phyloP scores from a whole-genome alignment of 2,888 invertebrate genomes.

The Drosophila barbarae region DNA sequence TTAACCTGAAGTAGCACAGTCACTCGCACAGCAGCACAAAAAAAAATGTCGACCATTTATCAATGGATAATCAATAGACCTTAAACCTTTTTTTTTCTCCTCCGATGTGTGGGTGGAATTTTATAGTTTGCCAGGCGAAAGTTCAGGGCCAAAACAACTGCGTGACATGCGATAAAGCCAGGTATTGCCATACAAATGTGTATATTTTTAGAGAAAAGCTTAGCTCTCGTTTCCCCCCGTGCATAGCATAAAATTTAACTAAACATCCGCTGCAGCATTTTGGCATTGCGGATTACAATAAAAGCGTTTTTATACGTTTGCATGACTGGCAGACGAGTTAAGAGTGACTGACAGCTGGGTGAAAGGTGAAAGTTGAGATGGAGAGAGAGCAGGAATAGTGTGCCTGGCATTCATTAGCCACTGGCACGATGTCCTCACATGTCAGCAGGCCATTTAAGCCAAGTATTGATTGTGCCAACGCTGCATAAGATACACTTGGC shows the following conservation, averaged over 20 bases:
- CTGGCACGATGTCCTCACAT: conserved; percentile 57
- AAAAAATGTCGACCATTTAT: conserved; percentile 62
- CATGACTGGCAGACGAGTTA: conserved; percentile 41
- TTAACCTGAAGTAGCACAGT: conserved; percentile 48
- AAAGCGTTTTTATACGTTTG: conserved; percentile 67
- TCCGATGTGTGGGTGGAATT: conserved; percentile 33
- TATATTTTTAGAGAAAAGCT: conserved; percentile 1
- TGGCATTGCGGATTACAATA: conserved; percentile 69
- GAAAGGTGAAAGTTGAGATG: not conserved
- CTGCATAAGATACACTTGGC: not conserved
- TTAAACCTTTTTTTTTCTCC: conserved; percentile 44
- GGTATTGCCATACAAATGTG: conserved; percentile 33
- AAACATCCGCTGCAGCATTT: conserved; percentile 65
- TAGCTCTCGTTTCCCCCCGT: not conserved
- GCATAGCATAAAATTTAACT: conserved; percentile 35
- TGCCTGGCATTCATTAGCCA: conserved; percentile 61
- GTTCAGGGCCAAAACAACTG: conserved; percentile 48
- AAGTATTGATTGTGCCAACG: conserved; percentile 54
- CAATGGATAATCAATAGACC: conserved; percentile 68
- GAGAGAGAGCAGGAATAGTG: conserved; percentile 1
- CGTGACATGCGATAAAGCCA: conserved; percentile 67
- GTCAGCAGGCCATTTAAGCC: conserved; percentile 60
- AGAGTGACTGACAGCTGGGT: conserved; percentile 16
- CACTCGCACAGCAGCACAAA: conserved; percentile 23
- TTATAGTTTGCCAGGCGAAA: conserved; percentile 45